Evolutionary conservation across 1,140 invertebrate genomes (phyloP).

Genomic region (Lordiphosa mommai): DNA sequence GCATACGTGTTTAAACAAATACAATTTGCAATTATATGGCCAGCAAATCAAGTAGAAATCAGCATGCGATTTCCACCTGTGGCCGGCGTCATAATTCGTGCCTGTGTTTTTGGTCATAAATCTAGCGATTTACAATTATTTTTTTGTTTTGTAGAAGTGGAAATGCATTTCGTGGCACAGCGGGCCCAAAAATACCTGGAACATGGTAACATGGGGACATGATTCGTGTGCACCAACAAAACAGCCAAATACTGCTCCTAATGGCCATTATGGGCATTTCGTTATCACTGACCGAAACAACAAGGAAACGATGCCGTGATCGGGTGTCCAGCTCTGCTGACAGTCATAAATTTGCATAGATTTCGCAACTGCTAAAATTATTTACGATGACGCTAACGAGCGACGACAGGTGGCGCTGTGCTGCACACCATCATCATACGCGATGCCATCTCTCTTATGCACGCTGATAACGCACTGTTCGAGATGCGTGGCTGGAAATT

Average conservation of each 20-base stretch:
- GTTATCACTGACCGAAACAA: constrained; percentile 54
- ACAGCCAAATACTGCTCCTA: constrained; percentile 50
- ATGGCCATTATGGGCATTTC: constrained; percentile 73
- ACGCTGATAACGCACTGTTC: constrained; percentile 42
- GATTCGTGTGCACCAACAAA: constrained; percentile 37
- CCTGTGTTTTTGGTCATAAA: constrained; percentile 71
- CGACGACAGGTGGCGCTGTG: constrained; percentile 67
- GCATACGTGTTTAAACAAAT: constrained; percentile 72
- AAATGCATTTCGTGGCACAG: constrained; percentile 72
- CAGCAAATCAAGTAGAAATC: constrained; percentile 74
- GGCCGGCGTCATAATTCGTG: constrained; percentile 75
- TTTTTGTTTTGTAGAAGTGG: constrained; percentile 30
- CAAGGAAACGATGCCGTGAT: constrained; percentile 53
- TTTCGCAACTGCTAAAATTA: constrained; percentile 70
- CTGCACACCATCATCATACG: constrained; percentile 5
- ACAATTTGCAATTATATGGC: constrained; percentile 76
- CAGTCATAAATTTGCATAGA: constrained; percentile 72
- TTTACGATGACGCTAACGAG: constrained; percentile 76
- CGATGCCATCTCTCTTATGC: not conserved
- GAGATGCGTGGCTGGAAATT: constrained; percentile 62
- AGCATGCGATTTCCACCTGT: constrained; percentile 76
- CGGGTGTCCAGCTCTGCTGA: constrained; percentile 24
- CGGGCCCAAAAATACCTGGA: constrained; percentile 42
- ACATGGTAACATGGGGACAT: constrained; percentile 38
- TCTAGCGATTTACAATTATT: constrained; percentile 77